Conservation (phyloP, 2,113 vertebrate species). For the Cryptomyrus ogoouensis region DNA sequence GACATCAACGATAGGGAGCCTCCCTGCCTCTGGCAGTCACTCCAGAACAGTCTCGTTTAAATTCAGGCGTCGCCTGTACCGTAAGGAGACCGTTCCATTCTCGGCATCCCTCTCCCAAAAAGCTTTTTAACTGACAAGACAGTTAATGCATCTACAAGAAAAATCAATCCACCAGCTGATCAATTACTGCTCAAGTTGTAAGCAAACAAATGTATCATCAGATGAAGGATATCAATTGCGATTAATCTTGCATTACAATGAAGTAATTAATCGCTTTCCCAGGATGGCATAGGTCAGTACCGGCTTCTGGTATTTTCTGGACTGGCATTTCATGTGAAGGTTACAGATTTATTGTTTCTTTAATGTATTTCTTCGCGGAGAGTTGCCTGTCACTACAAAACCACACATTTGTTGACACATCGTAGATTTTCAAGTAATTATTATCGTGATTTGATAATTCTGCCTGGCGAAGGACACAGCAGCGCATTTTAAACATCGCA, state of each 20-base stretch:
- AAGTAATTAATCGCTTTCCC: not conserved
- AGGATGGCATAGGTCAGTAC: not conserved
- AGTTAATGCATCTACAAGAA: not conserved
- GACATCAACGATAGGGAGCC: not conserved
- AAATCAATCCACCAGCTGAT: not conserved
- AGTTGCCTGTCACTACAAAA: not conserved
- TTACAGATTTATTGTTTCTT: not conserved
- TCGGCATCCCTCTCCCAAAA: not conserved
- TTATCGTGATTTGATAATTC: not conserved
- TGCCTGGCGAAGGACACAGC: not conserved
- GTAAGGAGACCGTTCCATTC: not conserved
- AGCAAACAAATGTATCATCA: not conserved
- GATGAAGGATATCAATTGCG: not conserved
- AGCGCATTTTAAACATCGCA: slow-evolving; percentile 11
- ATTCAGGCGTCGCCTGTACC: not conserved
- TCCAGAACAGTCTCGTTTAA: not conserved
- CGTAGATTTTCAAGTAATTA: not conserved
- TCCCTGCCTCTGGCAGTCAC: not conserved
- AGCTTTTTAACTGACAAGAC: not conserved
- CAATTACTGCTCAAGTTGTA: not conserved
- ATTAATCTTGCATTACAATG: not conserved
- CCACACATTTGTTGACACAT: not conserved
- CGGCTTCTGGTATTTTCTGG: not conserved
- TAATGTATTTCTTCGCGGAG: not conserved
- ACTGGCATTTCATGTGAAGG: not conserved